Conservation (phyloP, 92 coral and sea anemone species). For the Paragorgia papillata region DNA sequence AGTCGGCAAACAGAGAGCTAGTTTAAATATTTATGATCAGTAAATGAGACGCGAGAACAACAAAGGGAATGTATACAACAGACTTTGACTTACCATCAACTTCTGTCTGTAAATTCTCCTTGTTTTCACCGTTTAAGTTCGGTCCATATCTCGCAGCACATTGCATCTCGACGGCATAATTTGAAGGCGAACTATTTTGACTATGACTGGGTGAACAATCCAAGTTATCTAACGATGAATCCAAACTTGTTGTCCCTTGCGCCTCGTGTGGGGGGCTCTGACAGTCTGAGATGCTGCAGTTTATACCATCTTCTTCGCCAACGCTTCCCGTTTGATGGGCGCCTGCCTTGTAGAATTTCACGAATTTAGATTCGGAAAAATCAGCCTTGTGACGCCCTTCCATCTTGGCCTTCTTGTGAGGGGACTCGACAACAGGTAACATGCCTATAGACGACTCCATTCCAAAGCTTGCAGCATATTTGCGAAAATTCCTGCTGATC, state of each 20-base stretch:
- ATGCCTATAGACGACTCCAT: conserved; percentile 37
- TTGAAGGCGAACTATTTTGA: conserved; percentile 8
- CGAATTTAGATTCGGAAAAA: conserved; percentile 99
- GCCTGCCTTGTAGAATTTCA: conserved; percentile 84
- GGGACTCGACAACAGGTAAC: conserved; percentile 98
- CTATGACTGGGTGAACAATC: neutral
- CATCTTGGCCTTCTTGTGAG: conserved; percentile 99
- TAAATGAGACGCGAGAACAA: conserved; percentile 36
- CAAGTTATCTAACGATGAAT: conserved; percentile 1
- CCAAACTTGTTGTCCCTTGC: conserved; percentile 29
- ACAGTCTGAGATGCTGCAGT: no score
- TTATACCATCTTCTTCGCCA: no score
- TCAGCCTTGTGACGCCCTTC: conserved; percentile 93
- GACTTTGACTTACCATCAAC: conserved; percentile 14
- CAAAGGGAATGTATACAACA: conserved; percentile 33
- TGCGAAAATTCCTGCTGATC: conserved; percentile 5
- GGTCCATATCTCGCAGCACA: neutral
- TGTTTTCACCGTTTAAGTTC: conserved; percentile 26
- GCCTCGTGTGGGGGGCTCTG: conserved; percentile 22
- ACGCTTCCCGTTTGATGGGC: no score
- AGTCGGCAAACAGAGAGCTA: neutral
- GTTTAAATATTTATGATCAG: conserved; percentile 35
- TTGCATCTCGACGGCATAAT: conserved; percentile 6
- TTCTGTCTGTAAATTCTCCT: conserved; percentile 38
- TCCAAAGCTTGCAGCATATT: conserved; percentile 5